Evolutionary conservation across 2,113 vertebrate genomes (phyloP).

Genomic region (Carollia perspicillata): DNA sequence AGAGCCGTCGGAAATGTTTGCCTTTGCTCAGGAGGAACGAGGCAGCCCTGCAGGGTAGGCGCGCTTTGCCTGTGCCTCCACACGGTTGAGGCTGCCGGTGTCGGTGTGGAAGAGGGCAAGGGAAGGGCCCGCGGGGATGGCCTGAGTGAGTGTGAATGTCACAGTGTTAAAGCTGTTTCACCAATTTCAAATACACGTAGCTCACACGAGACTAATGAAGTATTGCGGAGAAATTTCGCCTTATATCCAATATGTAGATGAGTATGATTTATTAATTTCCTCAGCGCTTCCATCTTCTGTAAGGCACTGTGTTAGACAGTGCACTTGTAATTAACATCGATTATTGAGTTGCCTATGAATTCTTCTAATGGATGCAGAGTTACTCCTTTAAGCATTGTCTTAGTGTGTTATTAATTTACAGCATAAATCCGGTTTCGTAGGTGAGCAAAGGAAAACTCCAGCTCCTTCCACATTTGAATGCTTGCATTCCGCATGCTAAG

Average conservation of each 20-base stretch:
- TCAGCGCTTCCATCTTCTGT: neutral
- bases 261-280: neutral
- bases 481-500: neutral
- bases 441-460: neutral
- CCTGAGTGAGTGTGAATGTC: neutral
- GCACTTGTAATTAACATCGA: slow-evolving; percentile 24
- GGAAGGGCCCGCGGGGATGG: neutral
- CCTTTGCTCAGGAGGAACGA: neutral
- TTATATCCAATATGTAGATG: neutral
- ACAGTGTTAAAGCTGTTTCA: neutral
- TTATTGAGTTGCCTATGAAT: slow-evolving; percentile 30
- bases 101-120: neutral
- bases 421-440: neutral
- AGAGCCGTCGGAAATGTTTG: neutral
- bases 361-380: neutral
- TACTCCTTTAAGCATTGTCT: neutral
- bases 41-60: accelerated
- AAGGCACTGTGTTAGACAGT: neutral
- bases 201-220: neutral
- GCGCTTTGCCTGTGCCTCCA: accelerated
- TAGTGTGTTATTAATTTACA: neutral
- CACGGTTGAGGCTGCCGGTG: neutral
- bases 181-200: neutral
- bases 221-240: neutral
- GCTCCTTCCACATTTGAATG: neutral